Conservation (phyloP, 2,888 invertebrate genomes). For the Stegophylla sp. region DNA sequence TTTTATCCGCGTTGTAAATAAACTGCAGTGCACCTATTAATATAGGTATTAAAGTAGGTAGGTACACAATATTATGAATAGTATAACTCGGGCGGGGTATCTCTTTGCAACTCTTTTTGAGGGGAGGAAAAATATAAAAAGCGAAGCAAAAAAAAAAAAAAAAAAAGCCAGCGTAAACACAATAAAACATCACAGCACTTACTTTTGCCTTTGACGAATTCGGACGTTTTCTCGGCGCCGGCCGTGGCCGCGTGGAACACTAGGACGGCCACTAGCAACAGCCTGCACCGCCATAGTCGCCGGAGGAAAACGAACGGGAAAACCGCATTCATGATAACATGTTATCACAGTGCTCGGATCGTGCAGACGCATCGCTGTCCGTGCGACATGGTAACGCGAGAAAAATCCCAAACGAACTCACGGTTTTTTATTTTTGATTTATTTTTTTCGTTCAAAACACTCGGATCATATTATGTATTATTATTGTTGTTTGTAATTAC, state of each 20-base stretch:
- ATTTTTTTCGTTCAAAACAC: background rate
- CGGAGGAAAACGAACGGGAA: slow-evolving; percentile 51
- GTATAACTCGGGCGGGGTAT: background rate
- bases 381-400: slow-evolving; percentile 18
- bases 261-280: slow-evolving; percentile 53
- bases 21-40: background rate
- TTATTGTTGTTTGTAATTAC: no score
- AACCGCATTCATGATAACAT: slow-evolving; percentile 58
- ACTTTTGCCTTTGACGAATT: slow-evolving; percentile 82
- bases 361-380: slow-evolving; percentile 26
- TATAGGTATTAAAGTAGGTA: no score
- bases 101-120: slow-evolving; percentile 48
- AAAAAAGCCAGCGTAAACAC: no score
- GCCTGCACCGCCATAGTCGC: slow-evolving; percentile 56
- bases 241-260: slow-evolving; percentile 25
- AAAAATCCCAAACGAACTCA: no score
- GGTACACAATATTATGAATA: no score
- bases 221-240: slow-evolving; percentile 65
- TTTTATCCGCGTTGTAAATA: background rate
- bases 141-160: background rate
- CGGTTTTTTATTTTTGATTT: background rate
- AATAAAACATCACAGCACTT: slow-evolving; percentile 66
- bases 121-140: background rate
- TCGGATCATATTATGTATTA: background rate
- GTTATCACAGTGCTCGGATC: slow-evolving; percentile 50